These are phyloP conservation scores for Aphidius ervi DNA, from an alignment of 1,140 invertebrate genomes.

Conservation along the genomic window DNA sequence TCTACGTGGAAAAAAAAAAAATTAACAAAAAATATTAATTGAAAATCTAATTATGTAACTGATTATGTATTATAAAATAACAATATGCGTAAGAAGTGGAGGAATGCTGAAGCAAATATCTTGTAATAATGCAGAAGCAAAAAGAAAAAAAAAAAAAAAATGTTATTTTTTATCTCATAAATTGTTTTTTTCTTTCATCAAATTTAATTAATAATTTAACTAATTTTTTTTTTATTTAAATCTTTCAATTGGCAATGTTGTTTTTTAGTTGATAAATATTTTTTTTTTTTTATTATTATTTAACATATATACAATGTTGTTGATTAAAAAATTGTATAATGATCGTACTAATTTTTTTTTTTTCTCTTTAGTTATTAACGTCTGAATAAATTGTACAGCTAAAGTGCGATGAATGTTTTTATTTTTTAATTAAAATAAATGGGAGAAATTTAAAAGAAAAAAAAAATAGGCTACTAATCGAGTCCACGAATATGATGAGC, in stretches of 20 bases:
- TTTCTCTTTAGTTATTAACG: not conserved
- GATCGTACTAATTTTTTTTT: not conserved
- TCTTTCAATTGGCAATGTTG: not conserved
- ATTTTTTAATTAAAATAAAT: not conserved
- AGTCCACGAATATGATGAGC: conserved; percentile 17
- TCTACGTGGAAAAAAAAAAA: conserved; percentile 21
- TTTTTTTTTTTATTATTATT: conserved; percentile 3
- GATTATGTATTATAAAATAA: conserved; percentile 36
- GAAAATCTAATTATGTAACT: conserved; percentile 37
- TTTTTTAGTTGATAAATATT: not conserved
- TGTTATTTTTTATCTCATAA: conserved; percentile 1
- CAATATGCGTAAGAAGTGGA: conserved; percentile 28
- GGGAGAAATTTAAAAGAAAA: conserved; percentile 8
- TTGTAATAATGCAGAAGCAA: conserved; percentile 29
- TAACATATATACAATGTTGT: not conserved
- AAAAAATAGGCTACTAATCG: conserved; percentile 15
- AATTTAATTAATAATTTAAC: not conserved
- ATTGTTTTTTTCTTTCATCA: conserved; percentile 2
- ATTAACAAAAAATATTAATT: conserved; percentile 26
- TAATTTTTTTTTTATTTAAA: not conserved
- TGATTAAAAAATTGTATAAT: too few relatives aligned
- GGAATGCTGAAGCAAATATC: conserved; percentile 31
- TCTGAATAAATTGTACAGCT: too few relatives aligned
- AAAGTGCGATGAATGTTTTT: not conserved
- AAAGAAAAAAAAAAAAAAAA: conserved; percentile 19